Percentiles rank a stretch among this genome's conserved stretches.
phyloP scores from a whole-genome alignment of 2,113 vertebrate genomes.

The Malurus elegans region DNA sequence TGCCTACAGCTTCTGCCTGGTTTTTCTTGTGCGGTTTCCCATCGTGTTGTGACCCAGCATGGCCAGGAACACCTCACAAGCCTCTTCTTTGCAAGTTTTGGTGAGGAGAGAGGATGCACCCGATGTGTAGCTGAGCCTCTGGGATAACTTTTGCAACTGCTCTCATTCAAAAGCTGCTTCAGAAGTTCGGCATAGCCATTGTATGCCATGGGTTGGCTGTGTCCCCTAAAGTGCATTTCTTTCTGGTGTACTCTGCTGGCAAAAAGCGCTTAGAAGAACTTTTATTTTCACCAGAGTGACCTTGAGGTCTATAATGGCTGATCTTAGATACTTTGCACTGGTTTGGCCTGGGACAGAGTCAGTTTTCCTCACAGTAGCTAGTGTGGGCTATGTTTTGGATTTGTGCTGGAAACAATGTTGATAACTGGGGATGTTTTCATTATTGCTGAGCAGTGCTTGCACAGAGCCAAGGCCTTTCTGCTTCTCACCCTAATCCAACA shows the following conservation, averaged over 20 bases:
- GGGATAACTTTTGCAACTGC: background rate
- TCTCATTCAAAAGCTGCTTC: background rate
- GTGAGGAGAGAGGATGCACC: background rate
- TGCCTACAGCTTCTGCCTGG: background rate
- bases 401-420: background rate
- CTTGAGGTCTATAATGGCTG: background rate
- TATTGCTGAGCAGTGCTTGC: background rate
- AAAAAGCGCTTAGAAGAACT: background rate
- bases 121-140: background rate
- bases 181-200: background rate
- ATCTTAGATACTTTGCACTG: background rate
- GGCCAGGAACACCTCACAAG: background rate
- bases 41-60: background rate
- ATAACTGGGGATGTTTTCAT: background rate
- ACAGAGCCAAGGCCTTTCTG: background rate
- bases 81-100: accelerated
- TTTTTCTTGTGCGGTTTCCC: background rate
- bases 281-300: background rate
- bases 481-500: background rate
- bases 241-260: background rate
- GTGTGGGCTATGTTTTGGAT: background rate
- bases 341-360: background rate
- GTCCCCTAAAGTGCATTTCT: background rate
- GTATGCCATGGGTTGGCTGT: background rate
- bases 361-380: background rate